These are phyloP conservation scores for Periophthalmus magnuspinnatus DNA, from an alignment of 2,797 vertebrate species.

Conservation along the genomic window DNA sequence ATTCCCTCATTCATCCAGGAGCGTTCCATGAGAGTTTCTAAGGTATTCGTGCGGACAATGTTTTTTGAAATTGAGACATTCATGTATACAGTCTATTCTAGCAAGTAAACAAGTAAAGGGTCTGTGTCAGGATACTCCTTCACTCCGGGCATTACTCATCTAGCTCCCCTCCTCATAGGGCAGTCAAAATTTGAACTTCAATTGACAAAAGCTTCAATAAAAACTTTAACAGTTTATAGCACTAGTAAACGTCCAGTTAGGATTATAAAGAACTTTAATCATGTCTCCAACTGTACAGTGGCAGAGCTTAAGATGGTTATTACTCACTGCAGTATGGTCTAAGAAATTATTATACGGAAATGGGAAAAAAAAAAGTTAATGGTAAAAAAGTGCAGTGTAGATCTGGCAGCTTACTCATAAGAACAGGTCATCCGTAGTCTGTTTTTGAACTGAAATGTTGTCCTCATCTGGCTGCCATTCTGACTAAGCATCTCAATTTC, in stretches of 20 bases:
- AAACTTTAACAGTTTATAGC: no score
- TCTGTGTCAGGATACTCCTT: not conserved
- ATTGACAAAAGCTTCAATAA: not conserved
- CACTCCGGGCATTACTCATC: no score
- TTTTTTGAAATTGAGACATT: no score
- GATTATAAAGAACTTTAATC: conserved; percentile 18
- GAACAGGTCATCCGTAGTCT: not conserved
- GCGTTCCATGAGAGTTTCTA: not conserved
- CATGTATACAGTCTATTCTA: no score
- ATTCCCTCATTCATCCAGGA: not conserved
- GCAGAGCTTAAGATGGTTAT: not conserved
- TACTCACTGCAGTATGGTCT: conserved; percentile 23
- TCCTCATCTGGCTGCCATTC: conserved; percentile 1
- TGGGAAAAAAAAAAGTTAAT: not conserved
- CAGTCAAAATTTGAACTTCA: not conserved
- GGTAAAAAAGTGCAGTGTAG: not conserved
- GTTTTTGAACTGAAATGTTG: not conserved
- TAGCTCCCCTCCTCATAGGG: not conserved
- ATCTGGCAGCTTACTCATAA: not conserved
- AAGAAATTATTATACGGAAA: not conserved
- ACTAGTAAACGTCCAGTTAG: no score
- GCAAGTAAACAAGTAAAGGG: not conserved
- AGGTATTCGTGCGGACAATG: no score
- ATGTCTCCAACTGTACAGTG: conserved; percentile 11
- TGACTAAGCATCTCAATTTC: not conserved